These are phyloP conservation scores for Sapajus apella DNA, from an alignment of 2,113 vertebrate species.

Conservation along the genomic window DNA sequence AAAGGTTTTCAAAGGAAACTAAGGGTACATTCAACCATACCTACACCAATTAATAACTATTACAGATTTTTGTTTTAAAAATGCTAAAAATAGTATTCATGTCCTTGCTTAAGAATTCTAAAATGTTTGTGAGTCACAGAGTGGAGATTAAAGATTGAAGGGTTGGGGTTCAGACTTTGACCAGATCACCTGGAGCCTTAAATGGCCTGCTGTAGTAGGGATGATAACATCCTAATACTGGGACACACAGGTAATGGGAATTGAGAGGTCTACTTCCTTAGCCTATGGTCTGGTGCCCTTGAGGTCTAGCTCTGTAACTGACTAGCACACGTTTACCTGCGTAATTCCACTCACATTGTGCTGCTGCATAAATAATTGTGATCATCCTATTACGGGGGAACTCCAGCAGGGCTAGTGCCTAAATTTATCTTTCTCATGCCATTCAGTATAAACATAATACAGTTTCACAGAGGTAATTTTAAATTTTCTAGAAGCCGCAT, in stretches of 20 bases:
- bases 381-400: background rate
- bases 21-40: background rate
- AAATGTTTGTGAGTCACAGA: background rate
- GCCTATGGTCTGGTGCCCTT: fast-evolving
- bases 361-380: background rate
- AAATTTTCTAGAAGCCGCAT: background rate
- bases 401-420: background rate
- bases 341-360: background rate
- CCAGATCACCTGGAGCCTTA: background rate
- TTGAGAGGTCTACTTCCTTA: background rate
- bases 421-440: background rate
- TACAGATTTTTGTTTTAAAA: background rate
- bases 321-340: background rate
- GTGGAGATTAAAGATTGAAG: background rate
- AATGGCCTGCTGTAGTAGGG: background rate
- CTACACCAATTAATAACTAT: background rate
- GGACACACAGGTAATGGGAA: no score
- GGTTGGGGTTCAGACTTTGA: background rate
- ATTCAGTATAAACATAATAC: background rate
- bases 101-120: background rate
- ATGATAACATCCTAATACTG: fast-evolving
- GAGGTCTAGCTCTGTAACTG: background rate
- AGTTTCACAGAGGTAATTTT: background rate
- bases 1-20: background rate
- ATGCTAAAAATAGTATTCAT: background rate